Evolutionary conservation across 35 echinoderm and acorn worm genomes (phyloP).

Genomic region (Ptychodera flava): DNA sequence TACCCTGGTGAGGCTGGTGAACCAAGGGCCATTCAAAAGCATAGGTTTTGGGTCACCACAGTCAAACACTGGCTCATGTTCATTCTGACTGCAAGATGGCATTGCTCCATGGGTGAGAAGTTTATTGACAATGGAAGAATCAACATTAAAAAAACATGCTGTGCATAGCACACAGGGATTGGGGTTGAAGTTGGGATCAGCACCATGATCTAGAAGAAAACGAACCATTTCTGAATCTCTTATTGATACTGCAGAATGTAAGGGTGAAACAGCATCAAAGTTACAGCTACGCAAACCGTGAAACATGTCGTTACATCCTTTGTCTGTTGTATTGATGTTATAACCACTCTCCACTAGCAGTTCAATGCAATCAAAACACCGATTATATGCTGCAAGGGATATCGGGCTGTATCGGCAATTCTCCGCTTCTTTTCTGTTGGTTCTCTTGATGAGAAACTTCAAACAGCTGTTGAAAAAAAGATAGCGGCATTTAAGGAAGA

Average conservation of each 20-base stretch:
- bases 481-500: too few relatives aligned
- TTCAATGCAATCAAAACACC: neutral
- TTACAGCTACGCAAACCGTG: neutral
- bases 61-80: neutral
- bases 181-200: neutral
- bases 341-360: neutral
- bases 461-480: neutral
- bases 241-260: neutral
- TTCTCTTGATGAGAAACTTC: neutral
- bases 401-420: neutral
- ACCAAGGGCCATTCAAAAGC: too few relatives aligned
- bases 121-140: neutral
- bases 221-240: neutral
- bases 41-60: too few relatives aligned
- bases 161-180: neutral
- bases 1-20: too few relatives aligned
- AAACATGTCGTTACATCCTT: neutral
- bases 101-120: neutral
- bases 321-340: neutral
- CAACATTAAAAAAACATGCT: neutral
- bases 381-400: neutral
- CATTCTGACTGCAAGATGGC: neutral
- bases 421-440: neutral
- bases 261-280: too few relatives aligned
- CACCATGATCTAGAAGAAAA: neutral